Base-by-base conservation (phyloP, 2,113 vertebrate species). In the Uropsilus gracilis region DNA sequence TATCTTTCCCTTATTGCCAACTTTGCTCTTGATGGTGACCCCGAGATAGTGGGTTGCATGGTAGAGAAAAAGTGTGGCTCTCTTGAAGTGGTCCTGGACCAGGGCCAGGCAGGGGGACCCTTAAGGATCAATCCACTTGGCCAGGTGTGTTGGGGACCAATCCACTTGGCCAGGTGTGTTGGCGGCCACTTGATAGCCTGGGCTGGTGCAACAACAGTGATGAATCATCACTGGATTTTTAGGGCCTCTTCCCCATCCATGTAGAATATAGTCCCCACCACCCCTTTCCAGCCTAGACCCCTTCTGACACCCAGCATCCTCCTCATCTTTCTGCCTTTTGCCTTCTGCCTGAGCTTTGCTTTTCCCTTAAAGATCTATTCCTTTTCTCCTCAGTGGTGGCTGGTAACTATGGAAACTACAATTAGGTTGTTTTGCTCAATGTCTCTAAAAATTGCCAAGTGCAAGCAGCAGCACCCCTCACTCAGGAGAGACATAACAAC, bases 361-460 rank as follows among this genome's bases (percentile, higher is more conserved):
- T 96, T 97, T 95, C 72, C 69, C 84, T 97, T 94, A 92, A 95
- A 97, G 90, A 88, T 91, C 76, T 86, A 76, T 30, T 97, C 81
- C 20, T 59, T 46, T 93, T 91, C 78, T 94, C 63, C 10, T 85
- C 30, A 6, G 93, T 71, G 85, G 72, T 90, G 64, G 76, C 93
- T 96, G 95, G 97, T 97, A 96, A 97, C 97, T 86, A 97, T 97
- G 94, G 97, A 94, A 97, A 97, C 97, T 69, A 90, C 93, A 97
- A 97, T 97, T 97, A 97, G 90, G 59, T 68, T 96, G 86, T 86
- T 97, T 96, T 94, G 82, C 91, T 95, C 89, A 57, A 37, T 89
- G 94, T 93, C 93, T 94, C 93, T 94, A 95, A 97, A 97, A 97
- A 97, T 94, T 96, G 91, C 94, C 93, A 75, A 83, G 86, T 61